Base-by-base conservation (phyloP, 92 coral and sea anemone genomes). In the Porites lobata region DNA sequence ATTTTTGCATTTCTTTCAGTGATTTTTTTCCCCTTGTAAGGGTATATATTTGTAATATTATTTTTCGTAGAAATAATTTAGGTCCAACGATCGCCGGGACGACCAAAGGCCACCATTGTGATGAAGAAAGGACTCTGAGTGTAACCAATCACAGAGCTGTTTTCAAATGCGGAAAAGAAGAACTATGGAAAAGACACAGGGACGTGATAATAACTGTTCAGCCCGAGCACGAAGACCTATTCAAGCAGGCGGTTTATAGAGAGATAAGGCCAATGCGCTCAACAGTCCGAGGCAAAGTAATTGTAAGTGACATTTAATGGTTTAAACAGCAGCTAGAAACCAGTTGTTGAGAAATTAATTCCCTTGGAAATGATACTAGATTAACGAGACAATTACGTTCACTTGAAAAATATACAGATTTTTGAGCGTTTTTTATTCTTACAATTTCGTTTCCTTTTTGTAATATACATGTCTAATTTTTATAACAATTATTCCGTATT, bases 61-160 rank as follows among this genome's bases (percentile, higher is more conserved):
- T 59, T 59, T 59, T 59, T 59, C 64, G 64, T 59, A 59, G 4
- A 59, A 4, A 59, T 59, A 59, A 59, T 59, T 3, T 3, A 3
- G 64, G 64, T 59, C 64, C 64, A 59, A 59, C 64, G 64, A 59
- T 59, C 64, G 64, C 64, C 64, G 64, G 64, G 64, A 59, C 64
- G 64, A 59, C 6, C 7, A 59, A 59, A 59, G 64, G 64, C 64
- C 64, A 59, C 64, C 64, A 59, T 59, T 59, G 64, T 59, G 64
- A 59, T 59, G 64, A 59, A 3, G 64, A 59, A 59, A 59, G 64
- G 64, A 59, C 64, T 59, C 64, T 29, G 32, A 29, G 32, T 29
- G 32, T 29, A 29, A 29, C 3, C 2, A 29, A 29, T 59, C 64
- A 59, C 12, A 59, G 64, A 59, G 64, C 64, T 59, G 64, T 17